Percentiles rank a stretch among this genome's conserved stretches.
Conservation (phyloP, 2,888 invertebrate genomes). For the Drosophila mayaguana region DNA sequence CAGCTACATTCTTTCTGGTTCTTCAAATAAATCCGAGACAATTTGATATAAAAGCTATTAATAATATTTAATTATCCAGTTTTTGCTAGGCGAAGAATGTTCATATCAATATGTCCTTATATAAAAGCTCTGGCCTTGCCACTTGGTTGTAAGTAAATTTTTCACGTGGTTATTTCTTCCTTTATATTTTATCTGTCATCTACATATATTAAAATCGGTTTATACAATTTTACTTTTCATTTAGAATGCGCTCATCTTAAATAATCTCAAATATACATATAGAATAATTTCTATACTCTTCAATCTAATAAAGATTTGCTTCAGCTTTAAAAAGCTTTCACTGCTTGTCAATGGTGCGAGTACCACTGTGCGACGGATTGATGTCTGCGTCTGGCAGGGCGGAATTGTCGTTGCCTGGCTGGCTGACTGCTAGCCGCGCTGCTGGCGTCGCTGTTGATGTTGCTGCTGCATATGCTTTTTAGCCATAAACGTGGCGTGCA, state of each 20-base stretch:
- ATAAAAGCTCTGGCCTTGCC: no score
- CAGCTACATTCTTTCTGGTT: background rate
- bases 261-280: background rate
- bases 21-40: background rate
- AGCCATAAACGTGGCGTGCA: constrained; percentile 64
- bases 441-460: constrained; percentile 35
- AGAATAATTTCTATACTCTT: no score
- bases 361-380: constrained; percentile 58
- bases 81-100: background rate
- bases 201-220: no score
- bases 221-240: no score
- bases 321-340: constrained; percentile 7
- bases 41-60: background rate
- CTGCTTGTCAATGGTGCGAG: background rate
- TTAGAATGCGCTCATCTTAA: no score
- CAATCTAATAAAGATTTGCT: no score
- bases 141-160: no score
- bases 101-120: no score
- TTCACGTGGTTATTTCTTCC: no score
- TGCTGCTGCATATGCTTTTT: constrained; percentile 65
- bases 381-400: constrained; percentile 64
- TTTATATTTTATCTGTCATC: no score
- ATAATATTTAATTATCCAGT: background rate
- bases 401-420: constrained; percentile 49
- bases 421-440: constrained; percentile 39